Evolutionary conservation across 1,140 invertebrate genomes (phyloP).

Genomic region (Araneus ventricosus): DNA sequence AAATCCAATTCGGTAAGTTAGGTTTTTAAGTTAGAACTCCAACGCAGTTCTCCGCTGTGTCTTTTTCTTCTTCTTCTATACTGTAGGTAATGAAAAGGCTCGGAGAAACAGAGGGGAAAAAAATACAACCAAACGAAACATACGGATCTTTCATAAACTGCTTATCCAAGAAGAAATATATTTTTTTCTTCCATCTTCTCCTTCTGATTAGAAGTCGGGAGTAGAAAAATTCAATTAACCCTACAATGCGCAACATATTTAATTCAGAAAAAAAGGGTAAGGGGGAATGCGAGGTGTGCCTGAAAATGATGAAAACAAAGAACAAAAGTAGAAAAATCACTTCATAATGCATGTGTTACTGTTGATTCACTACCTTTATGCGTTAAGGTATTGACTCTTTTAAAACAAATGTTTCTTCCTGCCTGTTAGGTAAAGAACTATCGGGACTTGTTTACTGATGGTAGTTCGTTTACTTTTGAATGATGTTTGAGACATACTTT

Average conservation of each 20-base stretch:
- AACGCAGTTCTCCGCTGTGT: conserved; percentile 38
- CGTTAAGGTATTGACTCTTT: conserved; percentile 65
- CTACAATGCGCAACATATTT: conserved; percentile 73
- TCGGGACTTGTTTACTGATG: conserved; percentile 59
- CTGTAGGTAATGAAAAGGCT: conserved; percentile 70
- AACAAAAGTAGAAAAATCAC: conserved; percentile 65
- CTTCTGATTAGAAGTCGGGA: conserved; percentile 73
- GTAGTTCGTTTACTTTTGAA: conserved; percentile 47
- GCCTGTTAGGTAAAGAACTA: conserved; percentile 7
- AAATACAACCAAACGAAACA: conserved; percentile 48
- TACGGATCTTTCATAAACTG: conserved; percentile 71
- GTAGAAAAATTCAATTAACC: conserved; percentile 74
- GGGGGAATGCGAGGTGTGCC: background rate
- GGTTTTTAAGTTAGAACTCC: conserved; percentile 66
- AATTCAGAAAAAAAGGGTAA: conserved; percentile 44
- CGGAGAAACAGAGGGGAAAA: conserved; percentile 53
- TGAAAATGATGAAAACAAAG: conserved; percentile 68
- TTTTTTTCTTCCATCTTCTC: conserved; percentile 50
- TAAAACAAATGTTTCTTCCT: conserved; percentile 68
- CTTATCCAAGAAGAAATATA: conserved; percentile 69
- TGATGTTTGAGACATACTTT: conserved; percentile 43
- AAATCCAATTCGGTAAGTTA: conserved; percentile 72
- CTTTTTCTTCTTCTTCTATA: background rate
- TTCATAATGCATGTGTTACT: conserved; percentile 70
- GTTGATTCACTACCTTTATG: conserved; percentile 50